Conservation (phyloP, 2,113 vertebrate genomes). For the Onychostruthus taczanowskii region DNA sequence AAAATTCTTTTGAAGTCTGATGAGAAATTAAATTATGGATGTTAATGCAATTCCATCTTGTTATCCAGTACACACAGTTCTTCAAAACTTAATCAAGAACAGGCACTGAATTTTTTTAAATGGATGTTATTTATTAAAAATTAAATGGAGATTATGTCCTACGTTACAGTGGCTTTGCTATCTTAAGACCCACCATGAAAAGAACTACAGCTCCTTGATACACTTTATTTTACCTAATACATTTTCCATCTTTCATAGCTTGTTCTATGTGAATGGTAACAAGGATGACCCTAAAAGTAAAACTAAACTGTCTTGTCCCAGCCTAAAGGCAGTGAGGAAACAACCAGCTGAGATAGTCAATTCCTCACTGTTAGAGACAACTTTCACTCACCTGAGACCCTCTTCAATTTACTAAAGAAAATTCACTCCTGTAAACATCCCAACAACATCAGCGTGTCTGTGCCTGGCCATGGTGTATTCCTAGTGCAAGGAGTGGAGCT, state of each 20-base stretch:
- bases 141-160: neutral
- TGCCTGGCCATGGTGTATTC: neutral
- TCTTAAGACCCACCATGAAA: neutral
- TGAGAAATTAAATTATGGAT: constrained; percentile 20
- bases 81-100: constrained; percentile 2
- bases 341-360: neutral
- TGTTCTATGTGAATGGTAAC: neutral
- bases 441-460: neutral
- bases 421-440: neutral
- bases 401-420: neutral
- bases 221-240: neutral
- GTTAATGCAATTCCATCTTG: constrained; percentile 34
- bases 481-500: neutral
- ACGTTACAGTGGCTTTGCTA: neutral
- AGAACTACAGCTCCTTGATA: neutral
- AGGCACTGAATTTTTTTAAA: neutral
- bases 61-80: constrained; percentile 23
- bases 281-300: neutral
- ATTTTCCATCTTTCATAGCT: neutral
- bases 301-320: neutral
- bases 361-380: neutral
- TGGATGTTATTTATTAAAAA: neutral
- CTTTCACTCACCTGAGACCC: neutral
- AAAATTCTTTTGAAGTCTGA: constrained; percentile 40
- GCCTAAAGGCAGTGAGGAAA: neutral